Evolutionary conservation across 2,888 invertebrate species (phyloP).

Genomic region (Pseudococcus viburni): DNA sequence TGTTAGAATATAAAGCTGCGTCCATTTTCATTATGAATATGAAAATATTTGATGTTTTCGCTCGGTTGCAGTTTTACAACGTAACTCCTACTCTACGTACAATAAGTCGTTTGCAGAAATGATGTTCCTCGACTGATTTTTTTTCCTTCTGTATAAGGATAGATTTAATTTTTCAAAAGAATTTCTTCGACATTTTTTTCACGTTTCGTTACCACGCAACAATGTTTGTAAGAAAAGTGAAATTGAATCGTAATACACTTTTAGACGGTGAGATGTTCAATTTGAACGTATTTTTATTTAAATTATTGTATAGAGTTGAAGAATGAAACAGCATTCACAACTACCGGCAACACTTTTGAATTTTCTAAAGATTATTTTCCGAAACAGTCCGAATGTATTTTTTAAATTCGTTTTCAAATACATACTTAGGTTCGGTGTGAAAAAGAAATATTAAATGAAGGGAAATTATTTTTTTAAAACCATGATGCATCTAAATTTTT

Average conservation of each 20-base stretch:
- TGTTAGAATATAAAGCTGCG: slow-evolving; percentile 24
- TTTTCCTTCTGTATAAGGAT: background rate
- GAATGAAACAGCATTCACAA: slow-evolving; percentile 13
- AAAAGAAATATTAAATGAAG: background rate
- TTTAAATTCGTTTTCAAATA: background rate
- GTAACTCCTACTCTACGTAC: slow-evolving; percentile 9
- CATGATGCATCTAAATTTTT: background rate
- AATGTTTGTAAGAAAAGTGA: slow-evolving; percentile 18
- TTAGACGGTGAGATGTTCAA: slow-evolving; percentile 8
- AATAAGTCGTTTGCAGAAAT: slow-evolving; percentile 43
- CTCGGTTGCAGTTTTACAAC: slow-evolving; percentile 23
- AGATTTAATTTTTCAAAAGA: slow-evolving; percentile 43
- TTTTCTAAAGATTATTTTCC: slow-evolving; percentile 12
- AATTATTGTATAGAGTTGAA: background rate
- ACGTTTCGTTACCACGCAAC: slow-evolving; percentile 44
- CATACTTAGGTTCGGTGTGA: too few species aligned
- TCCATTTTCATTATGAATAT: slow-evolving; percentile 54
- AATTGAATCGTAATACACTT: slow-evolving; percentile 31
- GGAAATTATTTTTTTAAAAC: background rate
- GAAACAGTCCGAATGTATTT: background rate
- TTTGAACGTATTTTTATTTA: slow-evolving; percentile 32
- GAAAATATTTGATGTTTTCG: slow-evolving; percentile 46
- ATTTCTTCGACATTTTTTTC: slow-evolving; percentile 33
- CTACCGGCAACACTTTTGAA: slow-evolving; percentile 23
- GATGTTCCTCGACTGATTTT: slow-evolving; percentile 19